phyloP scores from a whole-genome alignment of 2,113 vertebrate species.

The Mystacornis crossleyi region DNA sequence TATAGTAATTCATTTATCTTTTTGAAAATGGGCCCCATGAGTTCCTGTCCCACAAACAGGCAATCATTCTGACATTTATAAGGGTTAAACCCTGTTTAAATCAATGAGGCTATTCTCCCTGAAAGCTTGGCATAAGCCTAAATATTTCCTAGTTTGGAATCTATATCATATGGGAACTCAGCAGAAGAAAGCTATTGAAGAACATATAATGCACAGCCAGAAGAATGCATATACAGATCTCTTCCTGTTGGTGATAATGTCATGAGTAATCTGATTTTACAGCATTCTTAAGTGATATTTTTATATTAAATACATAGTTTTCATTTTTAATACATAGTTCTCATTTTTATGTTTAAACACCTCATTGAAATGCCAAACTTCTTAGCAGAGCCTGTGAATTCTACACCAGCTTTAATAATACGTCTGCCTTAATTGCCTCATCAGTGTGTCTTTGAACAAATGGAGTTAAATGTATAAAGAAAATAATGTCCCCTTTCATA shows the following conservation, averaged over 20 bases:
- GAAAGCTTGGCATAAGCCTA: background rate
- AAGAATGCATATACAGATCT: background rate
- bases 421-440: background rate
- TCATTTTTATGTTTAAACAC: background rate
- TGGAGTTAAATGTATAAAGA: conserved; percentile 7
- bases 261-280: conserved; percentile 5
- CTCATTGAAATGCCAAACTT: background rate
- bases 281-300: background rate
- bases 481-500: conserved; percentile 39
- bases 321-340: background rate
- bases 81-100: background rate
- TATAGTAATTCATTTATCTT: background rate
- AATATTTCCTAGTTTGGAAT: conserved; percentile 11
- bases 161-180: background rate
- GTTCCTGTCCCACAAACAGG: background rate
- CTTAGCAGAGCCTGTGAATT: background rate
- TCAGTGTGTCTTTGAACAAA: background rate
- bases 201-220: background rate
- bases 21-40: background rate
- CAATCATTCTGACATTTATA: background rate
- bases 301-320: background rate
- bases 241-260: background rate
- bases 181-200: background rate
- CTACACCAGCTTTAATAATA: background rate
- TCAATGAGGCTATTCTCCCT: background rate